Evolutionary conservation across 2,797 vertebrate genomes (phyloP).

Genomic region (Gymnodraco acuticeps): DNA sequence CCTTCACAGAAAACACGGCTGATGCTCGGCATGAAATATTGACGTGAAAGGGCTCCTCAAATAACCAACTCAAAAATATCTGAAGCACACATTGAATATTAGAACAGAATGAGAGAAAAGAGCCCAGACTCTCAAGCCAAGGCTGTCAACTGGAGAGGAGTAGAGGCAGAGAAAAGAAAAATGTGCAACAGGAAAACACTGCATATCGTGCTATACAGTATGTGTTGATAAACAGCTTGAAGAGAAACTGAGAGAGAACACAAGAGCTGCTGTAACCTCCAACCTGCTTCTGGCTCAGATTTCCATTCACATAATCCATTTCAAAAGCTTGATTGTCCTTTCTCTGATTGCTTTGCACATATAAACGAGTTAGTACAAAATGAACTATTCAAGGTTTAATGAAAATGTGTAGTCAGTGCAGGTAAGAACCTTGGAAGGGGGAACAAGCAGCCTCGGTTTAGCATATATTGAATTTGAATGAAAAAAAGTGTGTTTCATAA

Average conservation of each 20-base stretch:
- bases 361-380: slow-evolving; percentile 33
- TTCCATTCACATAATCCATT: slow-evolving; percentile 50
- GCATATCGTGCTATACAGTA: slow-evolving; percentile 44
- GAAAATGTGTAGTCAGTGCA: slow-evolving; percentile 43
- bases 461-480: slow-evolving; percentile 43
- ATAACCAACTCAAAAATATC: slow-evolving; percentile 61
- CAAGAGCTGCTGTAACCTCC: slow-evolving; percentile 50
- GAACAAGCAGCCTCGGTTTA: slow-evolving; percentile 23
- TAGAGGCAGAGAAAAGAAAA: slow-evolving; percentile 45
- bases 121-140: slow-evolving; percentile 64
- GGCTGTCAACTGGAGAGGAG: slow-evolving; percentile 67
- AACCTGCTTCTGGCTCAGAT: slow-evolving; percentile 46
- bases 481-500: slow-evolving; percentile 58
- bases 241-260: slow-evolving; percentile 35
- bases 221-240: slow-evolving; percentile 55
- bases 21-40: slow-evolving; percentile 56
- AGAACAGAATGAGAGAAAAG: slow-evolving; percentile 57
- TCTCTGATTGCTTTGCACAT: slow-evolving; percentile 45
- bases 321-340: slow-evolving; percentile 50
- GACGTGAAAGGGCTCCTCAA: slow-evolving; percentile 61
- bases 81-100: slow-evolving; percentile 69
- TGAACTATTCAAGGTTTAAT: slow-evolving; percentile 47
- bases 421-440: slow-evolving; percentile 44
- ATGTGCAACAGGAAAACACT: slow-evolving; percentile 55
- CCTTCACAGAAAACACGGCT: slow-evolving; percentile 39